Evolutionary conservation across 2,113 vertebrate species (phyloP), one percentile per base, ranked within the genome.

Genomic region (Lonchura striata): DNA sequence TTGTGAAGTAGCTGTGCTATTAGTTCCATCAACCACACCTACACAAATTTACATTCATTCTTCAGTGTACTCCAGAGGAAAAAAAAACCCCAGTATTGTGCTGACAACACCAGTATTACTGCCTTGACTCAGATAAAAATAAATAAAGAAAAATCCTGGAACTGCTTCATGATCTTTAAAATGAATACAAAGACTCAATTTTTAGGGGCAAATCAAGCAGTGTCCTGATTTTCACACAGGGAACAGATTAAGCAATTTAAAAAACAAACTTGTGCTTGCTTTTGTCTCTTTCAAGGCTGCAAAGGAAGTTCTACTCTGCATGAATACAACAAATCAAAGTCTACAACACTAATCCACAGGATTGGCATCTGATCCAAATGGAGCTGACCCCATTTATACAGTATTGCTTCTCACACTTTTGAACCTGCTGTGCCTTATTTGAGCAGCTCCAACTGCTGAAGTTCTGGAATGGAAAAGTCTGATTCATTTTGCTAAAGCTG

Each of bases 401-500:
- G 11, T 6, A 47, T 6, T 50, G 50, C 30, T 84, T 49, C 53
- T 83, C 59, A 46, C 33, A 23, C 49, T 49, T 71, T 25, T 23
- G 64, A 44, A 79, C 49, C 24, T 3, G 59, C 30, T 28, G 23
- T 35, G 63, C 41, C 49, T 83, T 27, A 24, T 33, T 37, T 74
- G n/a, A 69, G 16, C 41, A 80, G 44, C 66, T 72, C 42, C 24
- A 42, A 1, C 37, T 77, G 41, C 81, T 53, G 24, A 15, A 76
- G 46, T 10, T 81, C n/a, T 65, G 42, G 15, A 65, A 77, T 6
- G 24, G 33, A 65, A 71, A 63, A 39, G 14, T 17, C 37, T 64
- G 5, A 23, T 86, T 77, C 8, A 69, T 65, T 88, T 83, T 64
- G 24, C 54, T 72, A 77, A 80, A 74, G 64, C n/a, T 94, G 64